These are phyloP conservation scores for Phthorimaea operculella DNA, from an alignment of 1,140 invertebrate genomes.

Conservation along the genomic window DNA sequence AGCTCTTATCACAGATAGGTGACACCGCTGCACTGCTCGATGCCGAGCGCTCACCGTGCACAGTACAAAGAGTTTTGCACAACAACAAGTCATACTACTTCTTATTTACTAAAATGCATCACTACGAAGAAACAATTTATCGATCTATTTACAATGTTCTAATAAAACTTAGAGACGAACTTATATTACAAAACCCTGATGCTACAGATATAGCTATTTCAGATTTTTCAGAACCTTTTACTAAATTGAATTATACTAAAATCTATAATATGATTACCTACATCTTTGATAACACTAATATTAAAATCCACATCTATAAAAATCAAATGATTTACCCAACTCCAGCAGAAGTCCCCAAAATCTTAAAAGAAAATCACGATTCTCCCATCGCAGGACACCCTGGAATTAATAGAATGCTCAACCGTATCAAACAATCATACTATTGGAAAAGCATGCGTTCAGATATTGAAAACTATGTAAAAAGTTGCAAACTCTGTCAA, in stretches of 20 bases:
- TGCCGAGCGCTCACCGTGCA: slow-evolving; percentile 20
- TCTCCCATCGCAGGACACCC: too few relatives aligned
- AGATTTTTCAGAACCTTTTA: slow-evolving; percentile 21
- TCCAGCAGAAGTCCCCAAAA: slow-evolving; percentile 16
- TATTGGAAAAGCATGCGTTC: too few relatives aligned
- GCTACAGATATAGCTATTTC: slow-evolving; percentile 17
- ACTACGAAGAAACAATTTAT: slow-evolving; percentile 23
- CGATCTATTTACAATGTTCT: slow-evolving; percentile 20
- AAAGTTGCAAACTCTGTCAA: too few relatives aligned
- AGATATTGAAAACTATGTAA: too few relatives aligned
- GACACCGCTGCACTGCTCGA: slow-evolving; percentile 15
- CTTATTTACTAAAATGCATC: slow-evolving; percentile 27
- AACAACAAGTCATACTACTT: slow-evolving; percentile 26
- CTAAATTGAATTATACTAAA: slow-evolving; percentile 14
- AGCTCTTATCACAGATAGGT: slow-evolving; percentile 20
- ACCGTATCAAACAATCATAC: too few relatives aligned
- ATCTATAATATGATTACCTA: slow-evolving; percentile 19
- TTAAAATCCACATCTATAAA: slow-evolving; percentile 10
- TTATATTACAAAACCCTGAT: not conserved
- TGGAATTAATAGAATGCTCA: too few relatives aligned
- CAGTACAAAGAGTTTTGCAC: slow-evolving; percentile 12
- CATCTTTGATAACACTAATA: slow-evolving; percentile 16
- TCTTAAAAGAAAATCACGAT: slow-evolving; percentile 20
- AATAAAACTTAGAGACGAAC: slow-evolving; percentile 15
- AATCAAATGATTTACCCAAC: slow-evolving; percentile 19